These are phyloP conservation scores for Brachyistius frenatus DNA, from an alignment of 2,113 vertebrate species.

Conservation along the genomic window DNA sequence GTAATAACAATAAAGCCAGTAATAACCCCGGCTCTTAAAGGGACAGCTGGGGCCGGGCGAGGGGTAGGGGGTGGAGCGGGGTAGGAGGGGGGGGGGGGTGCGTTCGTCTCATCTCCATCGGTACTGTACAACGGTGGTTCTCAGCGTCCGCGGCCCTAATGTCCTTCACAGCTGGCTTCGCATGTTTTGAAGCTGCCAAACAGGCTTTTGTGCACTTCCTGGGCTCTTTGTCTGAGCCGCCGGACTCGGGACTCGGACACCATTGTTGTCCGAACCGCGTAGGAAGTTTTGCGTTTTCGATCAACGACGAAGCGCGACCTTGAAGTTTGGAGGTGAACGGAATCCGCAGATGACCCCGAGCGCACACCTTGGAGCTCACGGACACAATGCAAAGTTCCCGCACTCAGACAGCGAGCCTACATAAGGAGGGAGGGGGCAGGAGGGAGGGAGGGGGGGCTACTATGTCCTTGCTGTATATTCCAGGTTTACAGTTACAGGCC, in stretches of 20 bases:
- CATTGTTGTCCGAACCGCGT: conserved; percentile 65
- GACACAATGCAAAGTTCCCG: conserved; percentile 21
- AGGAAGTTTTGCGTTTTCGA: conserved; percentile 74
- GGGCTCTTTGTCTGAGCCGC: conserved; percentile 72
- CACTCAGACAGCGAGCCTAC: conserved; percentile 6
- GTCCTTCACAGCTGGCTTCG: conserved; percentile 79
- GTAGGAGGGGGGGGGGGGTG: conserved; percentile 11
- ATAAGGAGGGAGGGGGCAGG: not conserved
- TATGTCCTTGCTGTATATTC: conserved; percentile 26
- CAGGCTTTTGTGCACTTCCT: conserved; percentile 64
- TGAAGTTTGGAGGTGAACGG: conserved; percentile 50
- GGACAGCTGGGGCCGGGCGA: conserved; percentile 57
- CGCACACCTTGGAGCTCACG: not conserved
- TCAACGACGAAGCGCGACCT: conserved; percentile 36
- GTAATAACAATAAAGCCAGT: conserved; percentile 77
- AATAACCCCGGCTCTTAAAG: conserved; percentile 64
- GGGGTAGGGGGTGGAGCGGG: conserved; percentile 15
- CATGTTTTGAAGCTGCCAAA: conserved; percentile 69
- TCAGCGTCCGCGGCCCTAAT: conserved; percentile 56
- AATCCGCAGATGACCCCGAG: conserved; percentile 36
- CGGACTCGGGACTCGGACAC: conserved; percentile 28
- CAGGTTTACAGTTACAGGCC: conserved; percentile 81
- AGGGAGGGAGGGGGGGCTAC: not conserved
- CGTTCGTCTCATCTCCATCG: conserved; percentile 41
- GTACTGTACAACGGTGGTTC: conserved; percentile 42